A percentile compares a stretch with the other conserved stretches of the same genome.
Evolutionary conservation across 1,140 invertebrate genomes (phyloP).

Genomic region (Panagrolaimus sp.): DNA sequence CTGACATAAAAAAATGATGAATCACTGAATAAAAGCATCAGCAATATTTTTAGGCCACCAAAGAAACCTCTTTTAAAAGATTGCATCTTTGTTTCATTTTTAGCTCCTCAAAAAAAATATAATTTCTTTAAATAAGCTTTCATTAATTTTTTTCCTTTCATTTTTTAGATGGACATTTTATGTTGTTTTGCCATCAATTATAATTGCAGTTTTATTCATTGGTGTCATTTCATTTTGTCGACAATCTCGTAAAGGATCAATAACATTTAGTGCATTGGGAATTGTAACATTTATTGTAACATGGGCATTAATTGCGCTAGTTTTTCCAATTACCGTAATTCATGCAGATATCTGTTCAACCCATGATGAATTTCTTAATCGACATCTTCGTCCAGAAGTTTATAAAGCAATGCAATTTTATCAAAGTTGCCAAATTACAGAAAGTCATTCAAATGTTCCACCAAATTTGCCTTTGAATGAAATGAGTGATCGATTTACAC

Average conservation of each 20-base stretch:
- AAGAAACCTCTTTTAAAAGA: too few relatives aligned
- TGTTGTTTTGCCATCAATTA: constrained; percentile 34
- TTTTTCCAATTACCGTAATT: constrained; percentile 41
- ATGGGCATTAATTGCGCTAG: constrained; percentile 41
- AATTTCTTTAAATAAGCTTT: not conserved
- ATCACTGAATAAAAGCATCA: too few relatives aligned
- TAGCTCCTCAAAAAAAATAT: too few relatives aligned
- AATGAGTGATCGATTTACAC: constrained; percentile 11
- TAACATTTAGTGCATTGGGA: constrained; percentile 39
- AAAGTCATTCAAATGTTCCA: not conserved
- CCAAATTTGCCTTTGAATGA: not conserved
- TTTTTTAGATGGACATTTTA: constrained; percentile 41
- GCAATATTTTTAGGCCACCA: too few relatives aligned
- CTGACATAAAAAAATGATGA: too few relatives aligned
- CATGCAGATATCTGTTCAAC: not conserved
- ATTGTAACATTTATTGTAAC: constrained; percentile 43
- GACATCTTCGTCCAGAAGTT: constrained; percentile 12
- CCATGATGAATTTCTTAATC: constrained; percentile 1
- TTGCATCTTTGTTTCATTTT: too few relatives aligned
- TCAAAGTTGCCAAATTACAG: not conserved
- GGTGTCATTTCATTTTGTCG: constrained; percentile 44
- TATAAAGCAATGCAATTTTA: constrained; percentile 13
- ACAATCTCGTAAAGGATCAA: constrained; percentile 33
- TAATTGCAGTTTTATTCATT: constrained; percentile 38
- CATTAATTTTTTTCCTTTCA: not conserved